Percentiles rank a stretch among this genome's conserved stretches.
Evolutionary conservation across 2,113 vertebrate genomes (phyloP).

Genomic region (Hylia prasina): DNA sequence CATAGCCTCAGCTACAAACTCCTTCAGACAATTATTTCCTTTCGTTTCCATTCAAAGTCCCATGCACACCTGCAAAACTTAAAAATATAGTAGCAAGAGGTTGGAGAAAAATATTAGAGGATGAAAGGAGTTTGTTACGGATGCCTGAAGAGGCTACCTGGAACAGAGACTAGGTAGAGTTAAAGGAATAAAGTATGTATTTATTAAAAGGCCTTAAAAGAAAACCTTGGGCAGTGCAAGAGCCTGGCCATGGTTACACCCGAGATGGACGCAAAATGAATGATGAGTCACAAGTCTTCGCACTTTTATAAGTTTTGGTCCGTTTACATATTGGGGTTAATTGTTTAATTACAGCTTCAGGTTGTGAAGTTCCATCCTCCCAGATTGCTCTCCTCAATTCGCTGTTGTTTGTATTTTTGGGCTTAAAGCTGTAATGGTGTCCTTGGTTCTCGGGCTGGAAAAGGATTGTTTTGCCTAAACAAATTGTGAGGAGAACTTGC

Average conservation of each 20-base stretch:
- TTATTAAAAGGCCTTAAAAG: not conserved
- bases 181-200: not conserved
- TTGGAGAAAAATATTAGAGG: not conserved
- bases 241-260: not conserved
- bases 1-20: not conserved
- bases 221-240: not conserved
- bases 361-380: not conserved
- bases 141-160: not conserved
- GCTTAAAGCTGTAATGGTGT: not conserved
- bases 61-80: not conserved
- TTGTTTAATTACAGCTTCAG: not conserved
- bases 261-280: not conserved
- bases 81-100: not conserved
- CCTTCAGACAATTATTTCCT: not conserved
- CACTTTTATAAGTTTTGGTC: not conserved
- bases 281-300: not conserved
- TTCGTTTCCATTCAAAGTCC: not conserved
- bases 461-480: not conserved
- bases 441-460: not conserved
- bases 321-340: not conserved
- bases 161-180: not conserved
- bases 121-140: not conserved
- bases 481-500: not conserved
- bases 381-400: not conserved
- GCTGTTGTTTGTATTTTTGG: not conserved